Evolutionary conservation across 2,797 vertebrate species (phyloP).

Genomic region (Gadopsis bispinosus): DNA sequence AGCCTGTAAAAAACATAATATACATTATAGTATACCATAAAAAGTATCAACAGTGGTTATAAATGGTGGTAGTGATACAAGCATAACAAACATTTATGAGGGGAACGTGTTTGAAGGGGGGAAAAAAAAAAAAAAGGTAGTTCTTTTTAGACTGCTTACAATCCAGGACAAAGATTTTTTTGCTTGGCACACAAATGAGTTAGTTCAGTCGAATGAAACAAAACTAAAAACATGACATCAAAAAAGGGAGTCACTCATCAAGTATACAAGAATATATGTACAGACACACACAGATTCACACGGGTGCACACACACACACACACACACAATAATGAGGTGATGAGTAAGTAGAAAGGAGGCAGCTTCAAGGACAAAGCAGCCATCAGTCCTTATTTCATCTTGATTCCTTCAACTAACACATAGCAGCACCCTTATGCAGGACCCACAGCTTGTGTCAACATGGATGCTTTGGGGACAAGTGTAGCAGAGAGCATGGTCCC

Average conservation of each 20-base stretch:
- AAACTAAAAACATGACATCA: conserved; percentile 32
- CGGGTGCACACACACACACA: conserved; percentile 27
- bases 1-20: conserved; percentile 76
- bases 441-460: conserved; percentile 27
- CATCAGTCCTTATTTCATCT: conserved; percentile 30
- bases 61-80: conserved; percentile 69
- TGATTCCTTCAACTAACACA: conserved; percentile 57
- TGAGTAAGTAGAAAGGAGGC: conserved; percentile 40
- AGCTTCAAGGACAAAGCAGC: conserved; percentile 57
- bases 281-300: conserved; percentile 34
- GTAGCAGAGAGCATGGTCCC: conserved; percentile 36
- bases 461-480: conserved; percentile 41
- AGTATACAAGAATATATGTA: conserved; percentile 40
- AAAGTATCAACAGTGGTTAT: conserved; percentile 82
- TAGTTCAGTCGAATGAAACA: conserved; percentile 55
- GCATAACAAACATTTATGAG: conserved; percentile 52
- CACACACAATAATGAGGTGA: conserved; percentile 46
- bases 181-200: conserved; percentile 64
- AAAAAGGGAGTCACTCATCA: conserved; percentile 24
- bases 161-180: conserved; percentile 41
- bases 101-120: background rate
- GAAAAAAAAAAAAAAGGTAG: background rate
- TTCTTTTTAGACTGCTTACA: conserved; percentile 27
- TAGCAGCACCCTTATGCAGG: background rate
- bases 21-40: conserved; percentile 65